These are phyloP conservation scores for Diloba caeruleocephala DNA, from an alignment of 2,888 invertebrate species.

Conservation along the genomic window DNA sequence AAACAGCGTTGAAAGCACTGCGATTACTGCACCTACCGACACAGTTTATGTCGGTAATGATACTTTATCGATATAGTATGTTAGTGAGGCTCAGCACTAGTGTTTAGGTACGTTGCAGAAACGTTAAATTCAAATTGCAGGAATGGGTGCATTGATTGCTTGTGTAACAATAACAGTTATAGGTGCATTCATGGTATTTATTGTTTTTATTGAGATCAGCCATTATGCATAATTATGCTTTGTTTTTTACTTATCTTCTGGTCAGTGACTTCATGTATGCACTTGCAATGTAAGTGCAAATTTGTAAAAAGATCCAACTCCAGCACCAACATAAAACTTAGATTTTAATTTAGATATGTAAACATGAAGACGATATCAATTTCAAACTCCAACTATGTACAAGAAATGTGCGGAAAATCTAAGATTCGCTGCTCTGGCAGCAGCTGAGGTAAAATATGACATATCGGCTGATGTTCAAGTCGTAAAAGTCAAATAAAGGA, in stretches of 20 bases:
- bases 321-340: constrained; percentile 6
- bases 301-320: constrained; percentile 30
- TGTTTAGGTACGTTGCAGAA: constrained; percentile 25
- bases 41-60: constrained; percentile 42
- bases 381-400: constrained; percentile 15
- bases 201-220: constrained; percentile 14
- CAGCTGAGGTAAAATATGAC: constrained; percentile 2
- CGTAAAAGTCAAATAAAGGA: background rate
- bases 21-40: constrained; percentile 29
- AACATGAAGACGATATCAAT: constrained; percentile 21
- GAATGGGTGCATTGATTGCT: constrained; percentile 9
- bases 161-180: constrained; percentile 1
- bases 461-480: background rate
- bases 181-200: background rate
- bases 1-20: too few relatives aligned
- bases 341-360: constrained; percentile 52
- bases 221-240: background rate
- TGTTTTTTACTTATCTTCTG: background rate
- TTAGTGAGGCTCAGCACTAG: constrained; percentile 44
- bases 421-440: background rate
- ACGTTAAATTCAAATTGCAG: constrained; percentile 15
- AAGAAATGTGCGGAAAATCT: constrained; percentile 18
- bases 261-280: background rate
- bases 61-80: constrained; percentile 55
- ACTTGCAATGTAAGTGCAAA: background rate